These are phyloP conservation scores for Panzeria rudis DNA, from an alignment of 2,888 invertebrate genomes.

Conservation along the genomic window DNA sequence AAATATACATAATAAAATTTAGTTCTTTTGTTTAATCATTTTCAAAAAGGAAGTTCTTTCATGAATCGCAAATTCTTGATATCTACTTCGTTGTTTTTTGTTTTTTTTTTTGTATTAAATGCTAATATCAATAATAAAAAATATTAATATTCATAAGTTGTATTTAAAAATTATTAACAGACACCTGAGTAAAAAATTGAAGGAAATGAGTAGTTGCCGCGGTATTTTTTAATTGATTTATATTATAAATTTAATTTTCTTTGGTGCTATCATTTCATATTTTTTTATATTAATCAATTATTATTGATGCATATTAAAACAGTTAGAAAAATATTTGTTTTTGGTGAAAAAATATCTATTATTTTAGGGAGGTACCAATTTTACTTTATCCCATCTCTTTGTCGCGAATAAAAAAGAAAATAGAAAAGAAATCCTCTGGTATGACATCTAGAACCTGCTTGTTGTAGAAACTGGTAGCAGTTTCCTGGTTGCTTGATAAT, in stretches of 20 bases:
- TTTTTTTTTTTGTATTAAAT: slow-evolving; percentile 8
- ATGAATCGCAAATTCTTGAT: slow-evolving; percentile 30
- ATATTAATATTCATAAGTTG: slow-evolving; percentile 49
- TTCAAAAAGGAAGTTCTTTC: slow-evolving; percentile 54
- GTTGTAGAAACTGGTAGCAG: no score
- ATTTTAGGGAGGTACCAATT: not conserved
- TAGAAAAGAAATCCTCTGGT: no score
- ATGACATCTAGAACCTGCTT: no score
- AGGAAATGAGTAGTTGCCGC: slow-evolving; percentile 46
- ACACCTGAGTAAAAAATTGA: slow-evolving; percentile 32
- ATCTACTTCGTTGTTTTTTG: not conserved
- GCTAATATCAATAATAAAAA: not conserved
- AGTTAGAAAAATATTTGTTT: not conserved
- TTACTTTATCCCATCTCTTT: no score
- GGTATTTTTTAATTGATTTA: slow-evolving; percentile 36
- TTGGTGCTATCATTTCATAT: not conserved
- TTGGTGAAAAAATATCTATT: not conserved
- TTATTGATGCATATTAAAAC: not conserved
- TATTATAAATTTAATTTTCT: slow-evolving; percentile 17
- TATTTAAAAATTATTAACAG: slow-evolving; percentile 23
- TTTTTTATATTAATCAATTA: not conserved
- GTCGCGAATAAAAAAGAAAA: no score
- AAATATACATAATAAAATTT: slow-evolving; percentile 53
- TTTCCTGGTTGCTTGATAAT: no score
- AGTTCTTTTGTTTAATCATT: slow-evolving; percentile 56